Evolutionary conservation across 2,113 vertebrate species (phyloP).

Genomic region (Hirundichthys speculiger): DNA sequence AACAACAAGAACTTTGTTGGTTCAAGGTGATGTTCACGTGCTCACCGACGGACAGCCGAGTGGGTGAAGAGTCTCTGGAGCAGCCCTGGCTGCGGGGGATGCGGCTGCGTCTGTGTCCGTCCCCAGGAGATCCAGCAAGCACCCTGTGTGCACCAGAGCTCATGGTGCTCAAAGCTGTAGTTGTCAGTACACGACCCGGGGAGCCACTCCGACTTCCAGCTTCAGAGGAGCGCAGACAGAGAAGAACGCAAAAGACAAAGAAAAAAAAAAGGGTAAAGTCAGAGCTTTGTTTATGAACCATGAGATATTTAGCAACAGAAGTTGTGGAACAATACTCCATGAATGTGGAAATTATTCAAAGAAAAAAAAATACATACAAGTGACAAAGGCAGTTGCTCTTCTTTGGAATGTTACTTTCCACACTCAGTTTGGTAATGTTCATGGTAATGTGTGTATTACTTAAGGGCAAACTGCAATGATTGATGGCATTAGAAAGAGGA

Average conservation of each 20-base stretch:
- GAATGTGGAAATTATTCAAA: background rate
- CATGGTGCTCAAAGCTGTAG: constrained; percentile 91
- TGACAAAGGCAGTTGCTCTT: background rate
- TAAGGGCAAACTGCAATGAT: background rate
- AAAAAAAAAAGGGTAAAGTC: constrained; percentile 14
- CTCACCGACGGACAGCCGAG: constrained; percentile 94
- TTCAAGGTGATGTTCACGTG: background rate
- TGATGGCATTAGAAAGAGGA: constrained; percentile 32
- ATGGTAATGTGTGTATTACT: background rate
- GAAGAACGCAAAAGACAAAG: background rate
- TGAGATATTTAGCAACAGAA: background rate
- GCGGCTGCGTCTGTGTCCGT: constrained; percentile 89
- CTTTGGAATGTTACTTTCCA: constrained; percentile 5
- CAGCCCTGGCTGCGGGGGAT: constrained; percentile 97
- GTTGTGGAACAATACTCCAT: background rate
- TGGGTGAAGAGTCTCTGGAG: constrained; percentile 95
- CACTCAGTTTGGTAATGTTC: background rate
- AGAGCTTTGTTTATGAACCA: background rate
- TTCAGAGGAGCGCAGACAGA: constrained; percentile 65
- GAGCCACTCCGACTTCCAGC: constrained; percentile 96
- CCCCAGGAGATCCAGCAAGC: constrained; percentile 77
- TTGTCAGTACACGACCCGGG: constrained; percentile 93
- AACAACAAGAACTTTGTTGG: too few relatives aligned
- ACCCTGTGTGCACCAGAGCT: constrained; percentile 89
- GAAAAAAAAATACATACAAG: background rate